Conservation (phyloP, 2,797 vertebrate genomes). For the Danio jaintianensis region DNA sequence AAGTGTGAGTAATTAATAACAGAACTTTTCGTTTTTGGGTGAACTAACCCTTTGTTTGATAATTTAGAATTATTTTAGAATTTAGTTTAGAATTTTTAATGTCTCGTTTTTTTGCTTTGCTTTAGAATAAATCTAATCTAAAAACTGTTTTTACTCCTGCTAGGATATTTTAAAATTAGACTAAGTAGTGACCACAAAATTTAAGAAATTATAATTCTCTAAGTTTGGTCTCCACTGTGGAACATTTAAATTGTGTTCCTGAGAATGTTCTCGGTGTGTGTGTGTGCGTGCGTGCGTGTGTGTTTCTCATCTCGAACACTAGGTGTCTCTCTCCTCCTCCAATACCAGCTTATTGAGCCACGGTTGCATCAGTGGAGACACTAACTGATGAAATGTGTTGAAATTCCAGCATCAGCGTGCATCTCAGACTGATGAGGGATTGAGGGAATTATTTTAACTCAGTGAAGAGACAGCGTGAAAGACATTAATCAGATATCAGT, state of each 20-base stretch:
- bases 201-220: too few species aligned
- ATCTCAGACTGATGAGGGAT: slow-evolving; percentile 58
- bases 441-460: slow-evolving; percentile 56
- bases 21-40: too few species aligned
- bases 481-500: slow-evolving; percentile 53
- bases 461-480: slow-evolving; percentile 51
- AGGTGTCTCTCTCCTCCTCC: slow-evolving; percentile 45
- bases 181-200: too few species aligned
- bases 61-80: too few species aligned
- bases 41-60: too few species aligned
- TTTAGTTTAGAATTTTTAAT: too few species aligned
- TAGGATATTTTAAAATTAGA: too few species aligned
- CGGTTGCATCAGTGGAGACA: slow-evolving; percentile 61
- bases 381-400: slow-evolving; percentile 62
- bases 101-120: too few species aligned
- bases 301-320: slow-evolving; percentile 33
- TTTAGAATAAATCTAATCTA: too few species aligned
- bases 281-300: background rate
- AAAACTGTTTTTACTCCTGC: too few species aligned
- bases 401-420: slow-evolving; percentile 56
- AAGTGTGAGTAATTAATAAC: too few species aligned
- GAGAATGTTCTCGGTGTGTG: slow-evolving; percentile 2
- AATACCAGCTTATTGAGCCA: slow-evolving; percentile 49
- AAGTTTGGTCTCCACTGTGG: too few species aligned
- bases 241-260: background rate